Base-by-base conservation (phyloP, 2,888 invertebrate genomes). In the Drosophila antonietae region DNA sequence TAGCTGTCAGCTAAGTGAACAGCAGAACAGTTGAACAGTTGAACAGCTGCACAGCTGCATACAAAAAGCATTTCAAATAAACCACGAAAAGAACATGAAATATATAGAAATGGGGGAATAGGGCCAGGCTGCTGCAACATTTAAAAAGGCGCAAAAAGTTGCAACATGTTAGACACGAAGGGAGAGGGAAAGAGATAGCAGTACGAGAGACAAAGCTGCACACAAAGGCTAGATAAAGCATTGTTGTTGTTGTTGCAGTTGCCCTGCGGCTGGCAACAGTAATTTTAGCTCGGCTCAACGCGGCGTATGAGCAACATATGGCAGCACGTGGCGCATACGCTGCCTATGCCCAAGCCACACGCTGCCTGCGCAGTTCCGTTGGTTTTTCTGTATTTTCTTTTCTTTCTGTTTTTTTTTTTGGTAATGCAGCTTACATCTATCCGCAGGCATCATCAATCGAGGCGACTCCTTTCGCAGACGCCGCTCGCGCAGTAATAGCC, bases 391-490 rank as follows among this genome's bases (percentile, higher is more conserved):
- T 31, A 23, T 23, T 23, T 23, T 23, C 23, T 23, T 3, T 23
- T 0, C 20, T 20, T 20, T 20, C 2, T 20, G 2, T 23, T 23
- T 23, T 4, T 37, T 44, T 14, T 18, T 39, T 15, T 18, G 18
- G 2, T 39, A 28, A 63, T 33, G 59, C 57, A 55, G 57, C 53
- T 23, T 15, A 18, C 9, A 31, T 39, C 23, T n/a, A 39, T 20
- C 64, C 56, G 56, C 93, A 97, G 98, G 98, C 75, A 96, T 98
- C 80, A 96, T 99, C 57, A 98, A 98, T 93, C 94, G 98, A 68
- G 98, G 98, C 0, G 99, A 99, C 93, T 98, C 98, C 6, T 97
- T 98, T 93, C 94, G 98, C 46, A 95, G 97, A 56, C 95, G 97
- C 39, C 94, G 97, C 66, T 97, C 97, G 28, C 94, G 97, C 65